Base-by-base conservation (phyloP, 2,888 invertebrate genomes). In the Ligdia adustata region DNA sequence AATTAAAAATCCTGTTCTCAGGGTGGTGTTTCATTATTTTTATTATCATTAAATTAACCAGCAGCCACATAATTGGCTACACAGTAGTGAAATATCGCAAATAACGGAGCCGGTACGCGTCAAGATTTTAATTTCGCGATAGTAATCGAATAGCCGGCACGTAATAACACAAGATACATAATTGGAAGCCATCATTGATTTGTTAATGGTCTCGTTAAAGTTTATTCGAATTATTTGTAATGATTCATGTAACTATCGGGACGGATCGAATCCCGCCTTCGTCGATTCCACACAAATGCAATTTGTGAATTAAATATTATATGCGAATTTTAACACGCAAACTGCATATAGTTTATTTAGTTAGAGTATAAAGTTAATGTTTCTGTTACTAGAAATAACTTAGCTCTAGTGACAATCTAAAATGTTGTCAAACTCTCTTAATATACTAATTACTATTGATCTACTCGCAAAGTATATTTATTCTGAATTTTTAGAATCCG, bases 151-250 rank as follows among this genome's bases (percentile, higher is more conserved):
- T 75, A 74, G 76, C 71, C 64, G 69, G 73, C 71, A 66, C 69
- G 68, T 80, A 79, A 79, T 79, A 81, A 77, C 75, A 65, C 47
- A 55, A 60, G 68, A 74, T 77, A 76, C 77, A 80, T 84, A 83
- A 85, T 85, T 85, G 83, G 79, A 82, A 75, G 18, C 68, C 67
- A 66, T 77, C 76, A 82, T 79, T 81, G 82, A 85, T 86, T 84
- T 82, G 81, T 83, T 82, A 82, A 82, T 80, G 76, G 72, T 69
- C 72, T 78, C 74, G 75, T 83, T 80, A 77, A 47, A 9, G 35
- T 29, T 41, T 31, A 40, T 76, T 72, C 73, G 63, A 67, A 70
- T 72, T 69, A 72, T 70, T 68, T 63, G 64, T 66, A 71, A 69
- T 69, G 60, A 59, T 59, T 62, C 63, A 57, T 66, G 71, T 63